These are phyloP conservation scores for Conopomorpha cramerella DNA, from an alignment of 1,140 invertebrate species.

Conservation along the genomic window DNA sequence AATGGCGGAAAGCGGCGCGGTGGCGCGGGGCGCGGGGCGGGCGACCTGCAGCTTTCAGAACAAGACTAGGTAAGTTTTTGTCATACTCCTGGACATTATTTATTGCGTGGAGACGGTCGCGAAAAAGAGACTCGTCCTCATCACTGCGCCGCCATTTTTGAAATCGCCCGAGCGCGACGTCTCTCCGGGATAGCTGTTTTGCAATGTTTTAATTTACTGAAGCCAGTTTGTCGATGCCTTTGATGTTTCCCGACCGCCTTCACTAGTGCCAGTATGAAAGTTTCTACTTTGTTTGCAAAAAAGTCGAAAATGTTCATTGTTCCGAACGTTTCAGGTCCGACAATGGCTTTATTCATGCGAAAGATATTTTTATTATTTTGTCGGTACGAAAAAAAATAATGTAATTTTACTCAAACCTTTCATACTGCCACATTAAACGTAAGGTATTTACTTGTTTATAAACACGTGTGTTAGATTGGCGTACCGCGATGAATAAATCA, in stretches of 20 bases:
- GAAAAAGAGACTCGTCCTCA: slow-evolving; percentile 47
- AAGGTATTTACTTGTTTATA: no score
- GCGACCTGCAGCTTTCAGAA: slow-evolving; percentile 45
- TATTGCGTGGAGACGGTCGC: slow-evolving; percentile 55
- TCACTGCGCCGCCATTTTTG: slow-evolving; percentile 51
- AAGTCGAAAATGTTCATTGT: no score
- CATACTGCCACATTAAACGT: no score
- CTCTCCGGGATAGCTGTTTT: slow-evolving; percentile 38
- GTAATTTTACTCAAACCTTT: no score
- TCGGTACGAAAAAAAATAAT: no score
- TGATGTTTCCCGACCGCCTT: slow-evolving; percentile 49
- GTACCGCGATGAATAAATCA: no score
- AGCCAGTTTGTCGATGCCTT: slow-evolving; percentile 18
- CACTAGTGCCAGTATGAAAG: no score
- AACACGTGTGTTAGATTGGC: no score
- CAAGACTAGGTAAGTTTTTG: slow-evolving; percentile 58
- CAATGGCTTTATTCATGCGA: no score
- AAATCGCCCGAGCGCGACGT: slow-evolving; percentile 42
- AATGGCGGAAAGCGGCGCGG: slow-evolving; percentile 28
- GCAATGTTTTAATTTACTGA: slow-evolving; percentile 54
- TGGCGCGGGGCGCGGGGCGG: slow-evolving; percentile 16
- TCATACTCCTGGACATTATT: slow-evolving; percentile 56
- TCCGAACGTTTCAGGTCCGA: no score
- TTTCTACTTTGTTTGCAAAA: no score
- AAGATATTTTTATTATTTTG: no score